These are phyloP conservation scores for Drosophila atroscutellata DNA, from an alignment of 2,888 invertebrate species.

Conservation along the genomic window DNA sequence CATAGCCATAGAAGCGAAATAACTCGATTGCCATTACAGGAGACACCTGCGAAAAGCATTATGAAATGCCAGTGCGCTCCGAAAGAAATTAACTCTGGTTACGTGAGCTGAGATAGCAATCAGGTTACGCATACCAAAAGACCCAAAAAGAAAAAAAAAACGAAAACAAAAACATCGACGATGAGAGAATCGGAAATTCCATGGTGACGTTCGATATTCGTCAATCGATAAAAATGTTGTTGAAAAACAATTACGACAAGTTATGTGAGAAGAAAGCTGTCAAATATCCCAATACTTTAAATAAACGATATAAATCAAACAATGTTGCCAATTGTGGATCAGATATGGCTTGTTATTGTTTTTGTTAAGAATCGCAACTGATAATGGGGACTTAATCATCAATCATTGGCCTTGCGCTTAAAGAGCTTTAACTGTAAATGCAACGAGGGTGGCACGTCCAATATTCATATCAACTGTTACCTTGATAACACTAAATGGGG, in stretches of 20 bases:
- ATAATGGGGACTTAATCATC: neutral
- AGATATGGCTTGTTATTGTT: neutral
- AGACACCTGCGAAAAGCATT: conserved; percentile 66
- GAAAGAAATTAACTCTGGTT: conserved; percentile 70
- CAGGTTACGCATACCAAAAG: conserved; percentile 46
- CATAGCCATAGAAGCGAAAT: conserved; percentile 22
- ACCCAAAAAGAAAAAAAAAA: neutral
- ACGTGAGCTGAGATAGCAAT: conserved; percentile 68
- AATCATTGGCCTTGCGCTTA: neutral
- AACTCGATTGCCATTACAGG: conserved; percentile 50
- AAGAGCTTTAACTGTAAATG: conserved; percentile 6
- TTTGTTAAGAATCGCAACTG: neutral
- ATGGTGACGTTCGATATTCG: conserved; percentile 41
- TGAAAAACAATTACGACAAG: conserved; percentile 12
- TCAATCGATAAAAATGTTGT: conserved; percentile 28
- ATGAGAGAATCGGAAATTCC: conserved; percentile 65
- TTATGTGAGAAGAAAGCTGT: conserved; percentile 28
- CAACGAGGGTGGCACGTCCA: conserved; percentile 24
- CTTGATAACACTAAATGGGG: conserved; percentile 29
- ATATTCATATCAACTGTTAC: conserved; percentile 12
- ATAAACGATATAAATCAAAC: neutral
- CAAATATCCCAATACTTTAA: neutral
- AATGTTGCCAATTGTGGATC: neutral
- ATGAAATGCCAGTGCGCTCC: conserved; percentile 65
- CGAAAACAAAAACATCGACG: conserved; percentile 21